These are phyloP conservation scores for Acromyrmex heyeri DNA, from an alignment of 1,140 invertebrate genomes.

Conservation along the genomic window DNA sequence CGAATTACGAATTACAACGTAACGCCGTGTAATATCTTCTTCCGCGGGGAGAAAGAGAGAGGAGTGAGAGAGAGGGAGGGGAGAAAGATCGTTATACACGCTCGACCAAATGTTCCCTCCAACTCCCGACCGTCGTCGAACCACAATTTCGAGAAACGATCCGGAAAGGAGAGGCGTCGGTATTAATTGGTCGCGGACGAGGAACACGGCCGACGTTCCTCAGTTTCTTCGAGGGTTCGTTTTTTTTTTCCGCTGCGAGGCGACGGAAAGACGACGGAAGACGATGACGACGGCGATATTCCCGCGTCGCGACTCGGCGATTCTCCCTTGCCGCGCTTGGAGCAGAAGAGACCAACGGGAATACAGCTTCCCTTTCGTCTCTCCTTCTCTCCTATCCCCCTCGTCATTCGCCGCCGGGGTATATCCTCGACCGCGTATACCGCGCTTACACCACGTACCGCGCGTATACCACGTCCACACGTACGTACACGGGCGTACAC, in stretches of 20 bases:
- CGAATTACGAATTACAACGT: slow-evolving; percentile 33
- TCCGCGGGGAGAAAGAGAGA: not conserved
- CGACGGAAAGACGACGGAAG: not conserved
- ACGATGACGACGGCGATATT: slow-evolving; percentile 36
- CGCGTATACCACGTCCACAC: slow-evolving; percentile 55
- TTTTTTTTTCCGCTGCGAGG: slow-evolving; percentile 50
- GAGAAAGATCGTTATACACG: too few species aligned
- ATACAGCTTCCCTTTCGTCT: slow-evolving; percentile 45
- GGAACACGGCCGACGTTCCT: slow-evolving; percentile 77
- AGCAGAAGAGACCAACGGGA: slow-evolving; percentile 67
- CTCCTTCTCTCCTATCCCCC: slow-evolving; percentile 54
- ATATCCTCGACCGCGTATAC: slow-evolving; percentile 67
- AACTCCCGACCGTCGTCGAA: slow-evolving; percentile 46
- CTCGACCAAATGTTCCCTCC: not conserved
- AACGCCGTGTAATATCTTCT: slow-evolving; percentile 24
- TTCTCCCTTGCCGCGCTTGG: slow-evolving; percentile 61
- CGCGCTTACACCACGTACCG: slow-evolving; percentile 50
- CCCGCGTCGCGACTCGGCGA: slow-evolving; percentile 48
- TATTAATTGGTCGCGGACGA: slow-evolving; percentile 83
- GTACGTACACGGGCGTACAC: slow-evolving; percentile 69
- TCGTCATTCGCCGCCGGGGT: slow-evolving; percentile 59
- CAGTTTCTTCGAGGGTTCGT: slow-evolving; percentile 54
- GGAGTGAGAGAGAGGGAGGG: too few species aligned
- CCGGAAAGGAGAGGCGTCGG: slow-evolving; percentile 74
- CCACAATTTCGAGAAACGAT: slow-evolving; percentile 47